phyloP scores from a whole-genome alignment of 2,888 invertebrate genomes.

The Hemithea aestivaria region DNA sequence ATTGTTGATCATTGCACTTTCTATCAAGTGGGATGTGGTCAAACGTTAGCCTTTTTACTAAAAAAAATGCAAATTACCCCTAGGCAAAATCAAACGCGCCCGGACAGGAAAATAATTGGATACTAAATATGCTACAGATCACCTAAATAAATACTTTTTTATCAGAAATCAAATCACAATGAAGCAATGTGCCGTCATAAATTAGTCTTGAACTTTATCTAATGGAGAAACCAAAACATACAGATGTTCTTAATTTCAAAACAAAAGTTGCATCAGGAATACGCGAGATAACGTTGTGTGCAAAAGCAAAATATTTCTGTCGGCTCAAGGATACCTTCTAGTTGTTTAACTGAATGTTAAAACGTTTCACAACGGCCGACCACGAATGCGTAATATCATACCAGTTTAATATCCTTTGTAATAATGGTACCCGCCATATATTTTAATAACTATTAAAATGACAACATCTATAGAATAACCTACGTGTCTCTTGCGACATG shows the following conservation, averaged over 20 bases:
- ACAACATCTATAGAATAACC: no score
- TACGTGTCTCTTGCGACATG: no score
- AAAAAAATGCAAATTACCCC: no score
- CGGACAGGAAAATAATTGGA: no score
- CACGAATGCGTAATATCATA: slow-evolving; percentile 8
- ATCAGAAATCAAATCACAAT: background rate
- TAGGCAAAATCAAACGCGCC: no score
- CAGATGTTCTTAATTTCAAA: slow-evolving; percentile 10
- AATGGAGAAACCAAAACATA: slow-evolving; percentile 2
- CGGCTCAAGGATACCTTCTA: slow-evolving; percentile 17
- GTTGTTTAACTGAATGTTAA: slow-evolving; percentile 19
- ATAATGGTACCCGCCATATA: background rate
- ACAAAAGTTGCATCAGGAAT: slow-evolving; percentile 13
- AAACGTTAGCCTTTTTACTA: no score
- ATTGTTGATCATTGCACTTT: no score
- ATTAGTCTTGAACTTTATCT: slow-evolving; percentile 2
- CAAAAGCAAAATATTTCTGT: slow-evolving; percentile 11
- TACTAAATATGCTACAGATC: no score
- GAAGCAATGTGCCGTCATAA: background rate
- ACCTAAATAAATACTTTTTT: background rate
- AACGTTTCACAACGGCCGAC: slow-evolving; percentile 15
- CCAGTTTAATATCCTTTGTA: slow-evolving; percentile 17
- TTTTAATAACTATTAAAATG: no score
- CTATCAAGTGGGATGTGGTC: no score
- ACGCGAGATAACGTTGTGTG: slow-evolving; percentile 5